phyloP scores from a whole-genome alignment of 2,797 vertebrate genomes.

The Tauraco hartlaubi region DNA sequence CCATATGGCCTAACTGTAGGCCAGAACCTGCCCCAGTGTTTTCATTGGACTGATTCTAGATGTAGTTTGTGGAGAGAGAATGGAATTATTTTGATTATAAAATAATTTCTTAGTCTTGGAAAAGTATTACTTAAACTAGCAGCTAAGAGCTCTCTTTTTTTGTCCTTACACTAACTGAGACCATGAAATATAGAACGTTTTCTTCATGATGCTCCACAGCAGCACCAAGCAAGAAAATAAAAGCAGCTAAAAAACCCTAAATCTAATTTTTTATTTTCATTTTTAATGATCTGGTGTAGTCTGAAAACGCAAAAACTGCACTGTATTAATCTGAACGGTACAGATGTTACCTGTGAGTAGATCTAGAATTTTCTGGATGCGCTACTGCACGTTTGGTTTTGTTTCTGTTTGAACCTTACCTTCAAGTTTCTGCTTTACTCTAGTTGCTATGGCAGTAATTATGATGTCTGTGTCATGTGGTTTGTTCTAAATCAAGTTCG shows the following conservation, averaged over 20 bases:
- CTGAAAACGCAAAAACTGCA: not conserved
- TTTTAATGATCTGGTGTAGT: not conserved
- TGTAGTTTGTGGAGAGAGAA: not conserved
- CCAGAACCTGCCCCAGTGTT: not conserved
- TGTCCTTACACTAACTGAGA: not conserved
- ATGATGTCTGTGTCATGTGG: not conserved
- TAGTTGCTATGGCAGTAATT: not conserved
- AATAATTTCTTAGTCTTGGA: not conserved
- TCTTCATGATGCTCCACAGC: not conserved
- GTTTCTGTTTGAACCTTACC: not conserved
- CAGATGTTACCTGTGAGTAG: not conserved
- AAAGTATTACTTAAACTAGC: not conserved
- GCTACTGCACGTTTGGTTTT: not conserved
- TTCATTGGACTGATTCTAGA: not conserved
- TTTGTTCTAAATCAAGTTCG: not conserved
- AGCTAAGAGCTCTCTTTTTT: not conserved
- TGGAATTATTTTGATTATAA: not conserved
- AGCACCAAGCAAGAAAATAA: not conserved
- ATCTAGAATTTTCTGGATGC: not conserved
- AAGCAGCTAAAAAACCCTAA: not conserved
- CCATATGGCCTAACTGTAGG: not conserved
- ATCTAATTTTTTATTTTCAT: not conserved
- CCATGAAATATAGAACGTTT: not conserved
- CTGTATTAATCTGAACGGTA: not conserved
- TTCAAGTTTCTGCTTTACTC: not conserved